A percentile compares a stretch with the other conserved stretches of the same genome.
Conservation (phyloP, 2,888 invertebrate species). For the Ormyrus labotus region DNA sequence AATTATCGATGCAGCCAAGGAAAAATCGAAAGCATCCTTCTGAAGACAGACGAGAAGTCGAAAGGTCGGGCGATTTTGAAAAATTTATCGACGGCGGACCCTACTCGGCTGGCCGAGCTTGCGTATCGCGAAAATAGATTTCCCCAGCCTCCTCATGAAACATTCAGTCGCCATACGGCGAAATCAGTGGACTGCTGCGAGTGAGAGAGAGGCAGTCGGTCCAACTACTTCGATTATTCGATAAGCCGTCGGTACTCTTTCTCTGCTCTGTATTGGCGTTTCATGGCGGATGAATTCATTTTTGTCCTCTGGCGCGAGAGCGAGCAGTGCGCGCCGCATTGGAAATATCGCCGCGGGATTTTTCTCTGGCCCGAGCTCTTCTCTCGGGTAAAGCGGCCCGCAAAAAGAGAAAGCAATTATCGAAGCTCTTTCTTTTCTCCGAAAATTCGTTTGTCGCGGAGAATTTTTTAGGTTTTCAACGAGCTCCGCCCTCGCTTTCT, state of each 20-base stretch:
- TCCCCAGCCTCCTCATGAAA: constrained; percentile 58
- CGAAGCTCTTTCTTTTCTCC: constrained; percentile 1
- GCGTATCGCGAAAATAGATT: constrained; percentile 59
- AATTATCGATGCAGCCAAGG: no score
- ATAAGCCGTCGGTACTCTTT: constrained; percentile 49
- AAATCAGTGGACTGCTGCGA: constrained; percentile 52
- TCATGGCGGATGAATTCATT: constrained; percentile 42
- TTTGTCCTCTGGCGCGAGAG: constrained; percentile 8
- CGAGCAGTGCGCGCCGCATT: background rate
- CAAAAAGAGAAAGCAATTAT: constrained; percentile 41
- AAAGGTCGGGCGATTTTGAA: constrained; percentile 32
- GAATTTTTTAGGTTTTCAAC: constrained; percentile 27
- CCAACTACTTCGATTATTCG: constrained; percentile 52
- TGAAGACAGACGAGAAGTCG: no score
- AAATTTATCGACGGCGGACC: constrained; percentile 54
- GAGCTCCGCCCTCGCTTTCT: no score
- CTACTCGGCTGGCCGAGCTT: constrained; percentile 21
- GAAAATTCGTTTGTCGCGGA: constrained; percentile 8
- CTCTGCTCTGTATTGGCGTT: constrained; percentile 25
- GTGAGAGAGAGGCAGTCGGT: background rate
- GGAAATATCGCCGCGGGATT: constrained; percentile 17
- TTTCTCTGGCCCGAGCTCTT: background rate
- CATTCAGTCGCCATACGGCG: constrained; percentile 57
- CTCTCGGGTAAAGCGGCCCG: background rate
- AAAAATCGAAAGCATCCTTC: no score